Evolutionary conservation across 2,113 vertebrate species (phyloP).

Genomic region (Platysternon megacephalum): DNA sequence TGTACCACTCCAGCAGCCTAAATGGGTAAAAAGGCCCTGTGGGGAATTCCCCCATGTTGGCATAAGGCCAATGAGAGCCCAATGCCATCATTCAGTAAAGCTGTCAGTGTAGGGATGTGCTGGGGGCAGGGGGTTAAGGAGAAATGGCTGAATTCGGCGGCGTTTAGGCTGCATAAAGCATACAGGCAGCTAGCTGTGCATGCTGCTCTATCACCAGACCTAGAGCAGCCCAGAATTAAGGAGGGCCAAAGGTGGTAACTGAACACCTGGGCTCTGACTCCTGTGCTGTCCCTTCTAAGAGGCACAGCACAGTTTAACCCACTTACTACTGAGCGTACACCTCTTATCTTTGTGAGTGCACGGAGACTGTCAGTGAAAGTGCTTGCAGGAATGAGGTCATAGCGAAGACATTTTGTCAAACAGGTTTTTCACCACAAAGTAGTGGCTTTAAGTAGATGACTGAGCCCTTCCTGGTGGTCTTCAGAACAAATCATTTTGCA

Average conservation of each 20-base stretch:
- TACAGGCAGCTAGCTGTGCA: neutral
- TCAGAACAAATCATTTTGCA: neutral
- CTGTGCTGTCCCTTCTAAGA: neutral
- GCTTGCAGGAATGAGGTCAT: neutral
- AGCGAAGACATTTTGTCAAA: neutral
- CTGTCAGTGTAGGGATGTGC: neutral
- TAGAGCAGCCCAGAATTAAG: neutral
- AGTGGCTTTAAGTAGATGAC: neutral
- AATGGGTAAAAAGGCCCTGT: neutral
- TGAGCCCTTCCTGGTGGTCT: neutral
- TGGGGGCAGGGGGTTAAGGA: neutral
- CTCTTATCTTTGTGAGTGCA: neutral
- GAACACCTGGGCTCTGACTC: neutral
- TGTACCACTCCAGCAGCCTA: neutral
- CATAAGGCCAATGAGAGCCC: neutral
- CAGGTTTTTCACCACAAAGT: neutral
- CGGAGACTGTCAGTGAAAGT: neutral
- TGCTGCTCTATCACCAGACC: neutral
- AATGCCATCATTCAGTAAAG: neutral
- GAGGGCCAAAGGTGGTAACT: neutral
- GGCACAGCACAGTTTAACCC: neutral
- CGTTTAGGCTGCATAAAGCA: neutral
- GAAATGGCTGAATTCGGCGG: neutral
- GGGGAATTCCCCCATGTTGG: neutral
- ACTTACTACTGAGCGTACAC: neutral